Evolutionary conservation across 2,888 invertebrate species (phyloP).

Genomic region (Cyaniris semiargus): DNA sequence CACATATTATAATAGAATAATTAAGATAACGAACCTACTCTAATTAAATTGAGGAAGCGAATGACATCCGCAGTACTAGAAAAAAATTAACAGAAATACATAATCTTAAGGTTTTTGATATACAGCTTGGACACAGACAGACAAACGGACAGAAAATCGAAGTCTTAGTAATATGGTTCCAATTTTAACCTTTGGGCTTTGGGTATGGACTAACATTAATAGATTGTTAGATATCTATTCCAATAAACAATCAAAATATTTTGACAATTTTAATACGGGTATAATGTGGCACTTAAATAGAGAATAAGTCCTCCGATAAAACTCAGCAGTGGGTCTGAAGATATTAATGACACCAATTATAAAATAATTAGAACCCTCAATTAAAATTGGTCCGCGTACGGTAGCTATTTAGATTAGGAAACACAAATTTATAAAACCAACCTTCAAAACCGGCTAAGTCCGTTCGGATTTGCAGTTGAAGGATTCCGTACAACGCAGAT

Average conservation of each 20-base stretch:
- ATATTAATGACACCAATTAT: slow-evolving; percentile 12
- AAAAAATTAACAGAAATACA: too few species aligned
- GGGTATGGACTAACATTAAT: too few species aligned
- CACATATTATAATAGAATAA: not conserved
- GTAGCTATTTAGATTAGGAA: not conserved
- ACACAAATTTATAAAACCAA: not conserved
- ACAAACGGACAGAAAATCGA: too few species aligned
- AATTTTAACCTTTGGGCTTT: too few species aligned
- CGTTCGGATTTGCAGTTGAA: not conserved
- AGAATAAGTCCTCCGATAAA: not conserved
- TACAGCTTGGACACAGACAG: too few species aligned
- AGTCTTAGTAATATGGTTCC: too few species aligned
- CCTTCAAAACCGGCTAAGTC: not conserved
- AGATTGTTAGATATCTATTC: too few species aligned
- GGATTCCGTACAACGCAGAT: not conserved
- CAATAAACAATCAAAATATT: too few species aligned
- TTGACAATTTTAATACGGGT: too few species aligned
- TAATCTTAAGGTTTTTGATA: too few species aligned
- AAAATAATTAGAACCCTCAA: not conserved
- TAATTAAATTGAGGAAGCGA: not conserved
- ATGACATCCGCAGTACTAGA: not conserved
- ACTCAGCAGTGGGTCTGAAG: not conserved
- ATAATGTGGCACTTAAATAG: too few species aligned
- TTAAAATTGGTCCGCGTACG: not conserved
- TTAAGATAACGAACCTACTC: not conserved